These are phyloP conservation scores for Athetis lepigone DNA, from an alignment of 2,888 invertebrate species.

Conservation along the genomic window DNA sequence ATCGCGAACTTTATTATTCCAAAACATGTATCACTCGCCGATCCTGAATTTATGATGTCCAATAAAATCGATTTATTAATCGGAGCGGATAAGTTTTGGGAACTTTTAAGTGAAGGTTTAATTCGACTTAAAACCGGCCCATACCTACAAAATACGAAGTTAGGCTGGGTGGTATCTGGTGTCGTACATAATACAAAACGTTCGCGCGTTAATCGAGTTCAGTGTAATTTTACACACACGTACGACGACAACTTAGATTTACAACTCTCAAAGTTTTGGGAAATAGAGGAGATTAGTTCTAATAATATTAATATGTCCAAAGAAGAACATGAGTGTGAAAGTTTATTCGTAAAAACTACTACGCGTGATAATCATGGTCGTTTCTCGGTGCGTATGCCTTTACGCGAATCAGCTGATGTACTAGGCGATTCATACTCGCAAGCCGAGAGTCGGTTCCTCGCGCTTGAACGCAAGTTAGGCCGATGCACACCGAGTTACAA, in stretches of 20 bases:
- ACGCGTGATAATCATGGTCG: slow-evolving; percentile 1
- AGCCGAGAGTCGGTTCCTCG: slow-evolving; percentile 19
- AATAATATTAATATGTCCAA: background rate
- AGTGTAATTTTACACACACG: slow-evolving; percentile 4
- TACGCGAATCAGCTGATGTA: slow-evolving; percentile 12
- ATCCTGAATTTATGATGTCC: background rate
- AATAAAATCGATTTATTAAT: background rate
- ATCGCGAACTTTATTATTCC: background rate
- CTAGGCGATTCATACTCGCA: slow-evolving; percentile 9
- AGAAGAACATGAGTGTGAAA: slow-evolving; percentile 1
- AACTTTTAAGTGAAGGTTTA: slow-evolving; percentile 2
- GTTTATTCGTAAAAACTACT: slow-evolving; percentile 7
- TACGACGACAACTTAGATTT: slow-evolving; percentile 5
- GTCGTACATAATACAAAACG: background rate
- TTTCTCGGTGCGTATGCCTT: slow-evolving; percentile 1
- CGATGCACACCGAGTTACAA: slow-evolving; percentile 12
- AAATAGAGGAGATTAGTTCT: slow-evolving; percentile 2
- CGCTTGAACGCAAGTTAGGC: slow-evolving; percentile 9
- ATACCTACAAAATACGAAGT: too few relatives aligned
- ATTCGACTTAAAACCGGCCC: slow-evolving; percentile 1
- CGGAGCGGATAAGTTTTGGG: too few relatives aligned
- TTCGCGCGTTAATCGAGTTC: slow-evolving; percentile 4
- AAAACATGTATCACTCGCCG: slow-evolving; percentile 1
- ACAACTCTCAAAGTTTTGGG: background rate
- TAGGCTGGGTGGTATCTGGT: slow-evolving; percentile 9